Base-by-base conservation (phyloP, 2,113 vertebrate genomes). In the Ranitomeya variabilis region DNA sequence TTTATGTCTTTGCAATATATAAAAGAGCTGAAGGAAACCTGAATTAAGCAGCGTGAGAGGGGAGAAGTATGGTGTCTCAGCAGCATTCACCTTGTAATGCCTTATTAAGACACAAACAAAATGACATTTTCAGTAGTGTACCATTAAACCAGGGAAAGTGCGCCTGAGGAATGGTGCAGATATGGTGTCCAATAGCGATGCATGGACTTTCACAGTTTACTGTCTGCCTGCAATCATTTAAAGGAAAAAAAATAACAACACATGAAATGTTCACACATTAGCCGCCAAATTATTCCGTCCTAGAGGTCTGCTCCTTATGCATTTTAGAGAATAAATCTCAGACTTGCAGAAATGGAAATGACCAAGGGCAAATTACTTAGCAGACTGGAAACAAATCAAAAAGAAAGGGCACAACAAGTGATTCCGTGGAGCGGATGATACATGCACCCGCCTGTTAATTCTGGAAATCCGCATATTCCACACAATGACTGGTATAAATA, bases 41-140 rank as follows among this genome's bases (percentile, higher is more conserved):
- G 87, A 88, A 82, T 88, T 88, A 83, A 88, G 67, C 80, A 74
- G 80, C 80, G 54, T 76, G 67, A 88, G 37, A 60, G 7, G 26
- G 37, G 66, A 16, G 76, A 80, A 83, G 80, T 88, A 83, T 82
- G 87, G 60, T 73, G 7, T 74, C 87, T 81, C 87, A 83, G 87
- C 87, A 88, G 87, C 87, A n/a, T 23, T 88, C 87, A 88, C 80
- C 80, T 88, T 88, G 87, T 83, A 88, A 83, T 88, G 67, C 71
- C 87, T 88, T 88, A 88, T 88, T 88, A 88, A 88, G 87, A 76
- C 87, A 76, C 87, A 83, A 87, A 86, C 85, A 86, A 80, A 83
- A 76, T 88, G 87, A 88, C 87, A 83, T 88, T 88, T 88, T 83
- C 69, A 88, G 66, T 64, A 60, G 69, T 19, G 80, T 31, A 76